Evolutionary conservation across 2,888 invertebrate species (phyloP).

Genomic region (Drosophila fungiperda): DNA sequence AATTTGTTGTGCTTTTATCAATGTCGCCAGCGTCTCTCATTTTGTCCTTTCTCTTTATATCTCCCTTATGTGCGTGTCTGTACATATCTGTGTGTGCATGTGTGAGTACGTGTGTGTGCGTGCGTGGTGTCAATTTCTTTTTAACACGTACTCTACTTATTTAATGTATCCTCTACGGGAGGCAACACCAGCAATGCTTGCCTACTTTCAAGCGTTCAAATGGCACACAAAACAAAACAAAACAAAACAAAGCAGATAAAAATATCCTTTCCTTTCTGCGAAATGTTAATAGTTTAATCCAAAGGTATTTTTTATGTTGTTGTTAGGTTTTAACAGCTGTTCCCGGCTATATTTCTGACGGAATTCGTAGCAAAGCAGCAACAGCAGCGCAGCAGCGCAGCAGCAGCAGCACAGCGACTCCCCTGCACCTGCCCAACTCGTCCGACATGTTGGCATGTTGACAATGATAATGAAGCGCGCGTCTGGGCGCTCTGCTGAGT

Average conservation of each 20-base stretch:
- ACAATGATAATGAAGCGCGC: slow-evolving; percentile 59
- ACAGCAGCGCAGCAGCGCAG: slow-evolving; percentile 5
- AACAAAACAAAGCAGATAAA: background rate
- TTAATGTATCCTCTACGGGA: slow-evolving; percentile 51
- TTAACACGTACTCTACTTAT: slow-evolving; percentile 46
- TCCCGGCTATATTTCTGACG: slow-evolving; percentile 14
- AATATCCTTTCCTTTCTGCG: slow-evolving; percentile 11
- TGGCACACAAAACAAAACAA: background rate
- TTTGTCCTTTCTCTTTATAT: slow-evolving; percentile 19
- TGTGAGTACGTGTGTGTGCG: background rate
- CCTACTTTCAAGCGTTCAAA: slow-evolving; percentile 36
- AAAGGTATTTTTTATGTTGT: background rate
- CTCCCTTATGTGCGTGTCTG: slow-evolving; percentile 5
- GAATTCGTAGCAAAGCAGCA: slow-evolving; percentile 30
- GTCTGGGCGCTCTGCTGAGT: slow-evolving; percentile 56
- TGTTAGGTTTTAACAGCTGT: slow-evolving; percentile 44
- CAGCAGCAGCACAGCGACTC: background rate
- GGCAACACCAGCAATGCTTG: slow-evolving; percentile 15
- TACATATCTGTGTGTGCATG: slow-evolving; percentile 1
- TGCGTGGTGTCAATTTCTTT: slow-evolving; percentile 31
- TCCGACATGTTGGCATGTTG: slow-evolving; percentile 44
- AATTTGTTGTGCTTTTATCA: slow-evolving; percentile 42
- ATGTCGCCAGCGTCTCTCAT: slow-evolving; percentile 17
- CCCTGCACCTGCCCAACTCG: background rate
- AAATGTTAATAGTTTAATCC: slow-evolving; percentile 30